phyloP scores from a whole-genome alignment of 23 tunicate genomes.

The Ascidia mentula region DNA sequence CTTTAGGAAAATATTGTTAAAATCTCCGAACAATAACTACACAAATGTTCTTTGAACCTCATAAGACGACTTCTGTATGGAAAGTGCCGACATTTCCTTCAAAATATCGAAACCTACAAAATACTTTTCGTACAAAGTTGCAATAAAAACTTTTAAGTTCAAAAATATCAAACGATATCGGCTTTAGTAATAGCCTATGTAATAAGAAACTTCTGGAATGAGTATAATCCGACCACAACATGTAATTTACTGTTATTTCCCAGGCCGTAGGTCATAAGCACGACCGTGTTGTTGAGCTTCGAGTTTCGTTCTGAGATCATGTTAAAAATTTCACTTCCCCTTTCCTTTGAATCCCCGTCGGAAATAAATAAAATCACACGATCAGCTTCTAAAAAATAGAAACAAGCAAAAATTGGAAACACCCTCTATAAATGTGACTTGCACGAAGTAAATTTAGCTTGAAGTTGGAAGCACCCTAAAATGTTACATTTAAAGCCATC shows the following conservation, averaged over 20 bases:
- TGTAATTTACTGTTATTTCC: conserved; percentile 31
- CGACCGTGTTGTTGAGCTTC: conserved; percentile 30
- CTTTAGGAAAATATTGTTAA: neutral
- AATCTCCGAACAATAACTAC: too few species aligned
- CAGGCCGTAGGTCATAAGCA: conserved; percentile 50
- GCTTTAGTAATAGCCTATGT: too few species aligned
- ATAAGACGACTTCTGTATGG: neutral
- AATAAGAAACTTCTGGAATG: too few species aligned
- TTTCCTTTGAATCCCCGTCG: conserved; percentile 24
- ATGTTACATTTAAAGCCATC: too few species aligned
- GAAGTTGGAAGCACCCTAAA: too few species aligned
- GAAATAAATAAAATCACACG: conserved; percentile 30
- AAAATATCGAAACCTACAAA: neutral
- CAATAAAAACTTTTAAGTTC: too few species aligned
- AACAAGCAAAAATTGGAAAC: too few species aligned
- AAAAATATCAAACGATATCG: too few species aligned
- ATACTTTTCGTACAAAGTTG: neutral
- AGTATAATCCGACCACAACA: too few species aligned
- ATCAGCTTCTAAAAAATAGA: conserved; percentile 8
- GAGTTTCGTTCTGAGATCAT: conserved; percentile 13
- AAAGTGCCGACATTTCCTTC: neutral
- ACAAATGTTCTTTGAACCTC: too few species aligned
- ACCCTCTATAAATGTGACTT: too few species aligned
- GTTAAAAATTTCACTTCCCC: neutral
- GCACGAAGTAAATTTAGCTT: too few species aligned